Conservation (phyloP, 2,113 vertebrate genomes). For the Todiramphus chloris region DNA sequence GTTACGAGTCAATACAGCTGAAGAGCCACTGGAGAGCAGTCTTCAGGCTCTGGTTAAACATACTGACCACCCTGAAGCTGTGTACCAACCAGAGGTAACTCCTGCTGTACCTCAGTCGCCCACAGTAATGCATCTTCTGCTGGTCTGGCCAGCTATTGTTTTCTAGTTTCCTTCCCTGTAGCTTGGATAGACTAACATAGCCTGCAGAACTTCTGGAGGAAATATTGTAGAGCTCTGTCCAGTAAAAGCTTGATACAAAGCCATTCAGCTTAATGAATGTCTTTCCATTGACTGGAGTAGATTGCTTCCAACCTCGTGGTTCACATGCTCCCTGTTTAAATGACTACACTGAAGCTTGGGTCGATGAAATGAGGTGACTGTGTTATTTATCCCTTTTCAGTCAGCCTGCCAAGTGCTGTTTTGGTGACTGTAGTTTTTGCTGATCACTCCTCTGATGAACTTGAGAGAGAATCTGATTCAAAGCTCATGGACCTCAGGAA, state of each 20-base stretch:
- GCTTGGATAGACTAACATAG: conserved; percentile 7
- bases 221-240: conserved; percentile 24
- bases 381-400: neutral
- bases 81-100: neutral
- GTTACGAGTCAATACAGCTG: neutral
- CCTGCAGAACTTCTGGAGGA: conserved; percentile 19
- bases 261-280: conserved; percentile 13
- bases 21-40: conserved; percentile 22
- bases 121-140: neutral
- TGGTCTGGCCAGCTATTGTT: conserved; percentile 13
- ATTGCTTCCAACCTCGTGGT: neutral
- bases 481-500: neutral
- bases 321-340: neutral
- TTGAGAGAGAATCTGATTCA: neutral
- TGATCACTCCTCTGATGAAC: neutral
- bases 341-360: neutral
- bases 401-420: neutral
- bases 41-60: neutral
- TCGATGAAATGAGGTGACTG: neutral
- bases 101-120: neutral
- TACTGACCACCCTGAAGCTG: neutral
- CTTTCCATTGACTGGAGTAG: conserved; percentile 14
- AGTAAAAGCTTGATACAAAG: conserved; percentile 34
- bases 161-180: conserved; percentile 31
- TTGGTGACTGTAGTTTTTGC: neutral